Percentiles rank a stretch among this genome's conserved stretches.
Evolutionary conservation across 2,797 vertebrate genomes (phyloP).

Genomic region (Coranthus polyacanthus): DNA sequence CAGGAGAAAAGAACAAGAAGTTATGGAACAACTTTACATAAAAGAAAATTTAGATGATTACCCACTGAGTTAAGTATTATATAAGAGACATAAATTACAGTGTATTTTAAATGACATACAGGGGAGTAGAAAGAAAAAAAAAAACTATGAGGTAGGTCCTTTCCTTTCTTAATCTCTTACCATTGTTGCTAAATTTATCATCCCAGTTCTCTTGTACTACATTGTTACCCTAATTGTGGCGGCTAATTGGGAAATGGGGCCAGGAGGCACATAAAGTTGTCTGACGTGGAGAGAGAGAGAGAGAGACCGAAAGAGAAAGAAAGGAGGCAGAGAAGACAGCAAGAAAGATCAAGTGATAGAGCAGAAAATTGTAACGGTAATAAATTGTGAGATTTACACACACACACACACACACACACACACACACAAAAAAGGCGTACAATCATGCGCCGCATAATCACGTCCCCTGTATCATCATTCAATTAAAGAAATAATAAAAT

Average conservation of each 20-base stretch:
- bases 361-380: not conserved
- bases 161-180: conserved; percentile 69
- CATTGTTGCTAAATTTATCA: conserved; percentile 83
- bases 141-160: conserved; percentile 36
- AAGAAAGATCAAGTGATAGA: conserved; percentile 9
- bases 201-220: conserved; percentile 87
- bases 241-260: conserved; percentile 86
- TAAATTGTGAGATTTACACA: not conserved
- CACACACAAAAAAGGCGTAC: conserved; percentile 9
- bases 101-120: conserved; percentile 29
- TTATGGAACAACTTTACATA: conserved; percentile 11
- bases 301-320: conserved; percentile 13
- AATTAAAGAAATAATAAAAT: conserved; percentile 51
- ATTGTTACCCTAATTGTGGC: conserved; percentile 85
- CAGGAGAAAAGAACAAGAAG: conserved; percentile 14
- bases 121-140: not conserved
- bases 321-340: conserved; percentile 2
- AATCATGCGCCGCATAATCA: conserved; percentile 20
- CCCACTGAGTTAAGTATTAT: conserved; percentile 32
- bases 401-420: no score
- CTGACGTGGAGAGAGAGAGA: conserved; percentile 38
- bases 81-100: conserved; percentile 42
- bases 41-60: conserved; percentile 31
- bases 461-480: conserved; percentile 45
- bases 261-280: conserved; percentile 71